phyloP scores from a whole-genome alignment of 2,888 invertebrate genomes.

The Drosophila paranaensis region DNA sequence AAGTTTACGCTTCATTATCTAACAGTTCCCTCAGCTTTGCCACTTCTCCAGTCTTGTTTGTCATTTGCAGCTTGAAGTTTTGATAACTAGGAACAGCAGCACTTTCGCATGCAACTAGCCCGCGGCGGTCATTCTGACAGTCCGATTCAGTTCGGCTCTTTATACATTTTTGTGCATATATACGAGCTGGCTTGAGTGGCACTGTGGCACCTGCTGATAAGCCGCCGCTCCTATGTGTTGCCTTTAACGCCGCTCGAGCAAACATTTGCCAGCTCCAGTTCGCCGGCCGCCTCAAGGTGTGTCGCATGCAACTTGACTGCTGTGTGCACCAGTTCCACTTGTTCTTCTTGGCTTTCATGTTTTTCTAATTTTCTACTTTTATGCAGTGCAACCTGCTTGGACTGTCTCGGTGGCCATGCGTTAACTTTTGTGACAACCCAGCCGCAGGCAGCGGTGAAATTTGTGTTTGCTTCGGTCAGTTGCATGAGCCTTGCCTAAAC shows the following conservation, averaged over 20 bases:
- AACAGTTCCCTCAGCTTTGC: slow-evolving; percentile 16
- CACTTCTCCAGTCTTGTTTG: slow-evolving; percentile 32
- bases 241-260: slow-evolving; percentile 37
- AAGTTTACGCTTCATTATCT: slow-evolving; percentile 71
- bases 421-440: slow-evolving; percentile 42
- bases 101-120: slow-evolving; percentile 28
- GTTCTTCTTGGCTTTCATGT: slow-evolving; percentile 26
- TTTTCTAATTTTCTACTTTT: slow-evolving; percentile 11
- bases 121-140: slow-evolving; percentile 32
- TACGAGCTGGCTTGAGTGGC: not conserved
- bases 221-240: slow-evolving; percentile 27
- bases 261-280: slow-evolving; percentile 57
- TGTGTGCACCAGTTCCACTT: slow-evolving; percentile 19
- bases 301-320: slow-evolving; percentile 60
- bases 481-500: slow-evolving; percentile 9
- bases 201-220: slow-evolving; percentile 52
- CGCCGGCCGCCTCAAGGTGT: slow-evolving; percentile 54
- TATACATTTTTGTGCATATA: not conserved
- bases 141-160: slow-evolving; percentile 6
- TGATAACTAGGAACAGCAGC: slow-evolving; percentile 30
- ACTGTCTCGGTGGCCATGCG: slow-evolving; percentile 27
- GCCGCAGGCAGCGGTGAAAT: slow-evolving; percentile 31
- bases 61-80: slow-evolving; percentile 45
- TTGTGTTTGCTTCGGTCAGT: slow-evolving; percentile 48
- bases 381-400: slow-evolving; percentile 12